Base-by-base conservation (phyloP, 2,113 vertebrate species). In the Podocnemis expansa region DNA sequence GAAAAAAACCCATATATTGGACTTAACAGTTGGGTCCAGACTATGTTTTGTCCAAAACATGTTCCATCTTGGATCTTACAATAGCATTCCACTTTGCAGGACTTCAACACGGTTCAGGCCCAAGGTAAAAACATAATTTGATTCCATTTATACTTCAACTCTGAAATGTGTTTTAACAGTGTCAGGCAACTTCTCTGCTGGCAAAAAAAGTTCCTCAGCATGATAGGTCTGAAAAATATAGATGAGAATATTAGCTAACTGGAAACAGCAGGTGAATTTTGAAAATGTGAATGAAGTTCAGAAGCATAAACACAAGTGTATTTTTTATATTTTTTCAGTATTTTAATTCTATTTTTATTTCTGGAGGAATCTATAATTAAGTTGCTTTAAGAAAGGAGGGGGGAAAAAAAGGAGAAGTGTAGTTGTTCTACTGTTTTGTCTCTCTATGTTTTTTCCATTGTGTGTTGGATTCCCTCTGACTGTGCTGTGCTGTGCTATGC, bases 401-500 rank as follows among this genome's bases (percentile, higher is more conserved):
- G 90, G 84, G 90, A 21, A 11, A 51, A 10, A 6, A 52, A 76
- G 34, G 87, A 85, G 0, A 75, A 41, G 5, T 51, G 41, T 1
- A 58, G 3, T 3, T 8, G n/a, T 75, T 11, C 13, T 63, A 51
- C 55, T 17, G 29, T 41, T 34, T 76, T 51, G 6, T 12, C 7
- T 60, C 52, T 31, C 49, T 29, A 2, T 0, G 0, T 3, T 78
- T 14, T 85, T 73, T 29, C n/a, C 0, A 0, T 45, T 78, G 24
- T 78, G 75, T 45, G 84, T 51, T 63, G 55, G 4, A 52, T 87
- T 51, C 45, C 41, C 38, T 38, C 2, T 0, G 12, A n/a, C n/a
- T n/a, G n/a, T n/a, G n/a, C n/a, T n/a, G 47, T 47, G 47, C 47
- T 47, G 47, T 47, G 47, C 47, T 47, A 6, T 1, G 0, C 1